Evolutionary conservation across 2,113 vertebrate species (phyloP).

Genomic region (Sturnira hondurensis): DNA sequence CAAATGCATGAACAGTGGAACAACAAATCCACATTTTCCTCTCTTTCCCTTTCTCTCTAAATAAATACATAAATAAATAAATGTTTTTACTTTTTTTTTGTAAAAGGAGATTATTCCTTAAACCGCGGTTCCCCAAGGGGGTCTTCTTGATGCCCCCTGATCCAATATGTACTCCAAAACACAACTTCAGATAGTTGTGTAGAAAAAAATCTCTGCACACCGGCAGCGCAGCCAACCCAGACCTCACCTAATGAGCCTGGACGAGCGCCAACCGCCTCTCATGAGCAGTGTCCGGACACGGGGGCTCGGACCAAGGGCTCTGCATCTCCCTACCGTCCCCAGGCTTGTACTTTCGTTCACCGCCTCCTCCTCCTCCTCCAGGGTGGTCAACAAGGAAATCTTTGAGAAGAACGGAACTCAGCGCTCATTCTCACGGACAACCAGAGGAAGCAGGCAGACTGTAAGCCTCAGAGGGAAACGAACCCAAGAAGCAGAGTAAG

Average conservation of each 20-base stretch:
- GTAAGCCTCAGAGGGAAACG: not conserved
- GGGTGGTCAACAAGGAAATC: not conserved
- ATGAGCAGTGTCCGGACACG: not conserved
- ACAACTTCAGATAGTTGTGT: not conserved
- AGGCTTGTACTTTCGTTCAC: not conserved
- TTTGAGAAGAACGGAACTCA: not conserved
- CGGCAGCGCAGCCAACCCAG: not conserved
- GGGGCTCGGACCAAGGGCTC: not conserved
- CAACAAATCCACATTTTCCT: too few relatives aligned
- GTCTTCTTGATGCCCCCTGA: not conserved
- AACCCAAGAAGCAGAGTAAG: not conserved
- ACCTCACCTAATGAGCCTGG: not conserved
- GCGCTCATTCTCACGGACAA: not conserved
- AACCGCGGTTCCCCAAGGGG: not conserved
- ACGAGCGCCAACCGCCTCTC: not conserved
- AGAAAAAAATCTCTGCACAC: not conserved
- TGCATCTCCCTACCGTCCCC: not conserved
- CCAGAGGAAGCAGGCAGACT: not conserved
- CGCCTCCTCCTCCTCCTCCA: not conserved
- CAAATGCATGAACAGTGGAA: too few relatives aligned
- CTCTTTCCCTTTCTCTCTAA: too few relatives aligned
- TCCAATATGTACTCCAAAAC: not conserved
- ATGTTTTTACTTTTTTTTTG: too few relatives aligned
- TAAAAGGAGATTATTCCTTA: conserved; percentile 5
- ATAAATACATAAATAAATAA: too few relatives aligned